phyloP scores from a whole-genome alignment of 2,113 vertebrate species.

The Atherinomorus stipes region DNA sequence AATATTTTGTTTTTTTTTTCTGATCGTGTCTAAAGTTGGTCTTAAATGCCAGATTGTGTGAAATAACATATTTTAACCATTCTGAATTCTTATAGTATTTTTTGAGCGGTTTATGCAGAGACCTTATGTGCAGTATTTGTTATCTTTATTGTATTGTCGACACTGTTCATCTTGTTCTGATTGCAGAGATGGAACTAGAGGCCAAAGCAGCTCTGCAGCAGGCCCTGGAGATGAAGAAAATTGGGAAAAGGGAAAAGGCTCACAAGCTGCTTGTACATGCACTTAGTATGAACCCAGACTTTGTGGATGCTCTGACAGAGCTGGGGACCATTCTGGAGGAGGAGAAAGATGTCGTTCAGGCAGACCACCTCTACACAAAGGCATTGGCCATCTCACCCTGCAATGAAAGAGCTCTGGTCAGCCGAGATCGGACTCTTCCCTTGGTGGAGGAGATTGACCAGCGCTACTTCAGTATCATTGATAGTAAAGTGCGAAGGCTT shows the following conservation, averaged over 20 bases:
- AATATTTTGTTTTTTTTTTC: no score
- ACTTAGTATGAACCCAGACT: constrained; percentile 93
- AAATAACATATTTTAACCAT: background rate
- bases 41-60: background rate
- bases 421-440: constrained; percentile 91
- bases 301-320: constrained; percentile 92
- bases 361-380: constrained; percentile 93
- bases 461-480: constrained; percentile 92
- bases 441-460: constrained; percentile 97
- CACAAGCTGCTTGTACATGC: constrained; percentile 93
- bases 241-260: constrained; percentile 93
- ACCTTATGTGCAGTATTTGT: background rate
- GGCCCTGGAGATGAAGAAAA: constrained; percentile 94
- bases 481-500: constrained; percentile 93
- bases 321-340: constrained; percentile 95
- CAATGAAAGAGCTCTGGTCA: constrained; percentile 91
- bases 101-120: background rate
- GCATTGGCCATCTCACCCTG: constrained; percentile 91
- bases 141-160: background rate
- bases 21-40: no score
- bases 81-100: background rate
- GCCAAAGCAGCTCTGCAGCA: constrained; percentile 92
- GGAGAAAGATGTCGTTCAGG: constrained; percentile 95
- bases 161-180: background rate
- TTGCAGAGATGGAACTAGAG: constrained; percentile 88